Evolutionary conservation across 2,113 vertebrate species (phyloP).

Genomic region (Corythaeola cristata): DNA sequence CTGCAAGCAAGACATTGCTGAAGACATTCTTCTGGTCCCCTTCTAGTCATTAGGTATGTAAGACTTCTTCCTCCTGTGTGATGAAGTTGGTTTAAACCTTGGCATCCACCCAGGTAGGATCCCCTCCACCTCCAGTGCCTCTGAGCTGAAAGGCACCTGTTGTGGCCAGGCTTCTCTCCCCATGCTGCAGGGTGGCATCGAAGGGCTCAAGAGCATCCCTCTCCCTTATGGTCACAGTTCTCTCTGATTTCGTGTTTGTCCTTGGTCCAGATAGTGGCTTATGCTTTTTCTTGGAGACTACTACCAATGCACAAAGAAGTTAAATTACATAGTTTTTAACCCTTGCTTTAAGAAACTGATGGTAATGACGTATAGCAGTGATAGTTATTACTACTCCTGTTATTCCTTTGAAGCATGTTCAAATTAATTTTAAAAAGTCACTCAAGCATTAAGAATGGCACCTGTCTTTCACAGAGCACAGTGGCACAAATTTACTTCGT

Average conservation of each 20-base stretch:
- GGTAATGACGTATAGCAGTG: not conserved
- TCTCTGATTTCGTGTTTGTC: not conserved
- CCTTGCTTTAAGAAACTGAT: not conserved
- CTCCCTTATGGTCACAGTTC: not conserved
- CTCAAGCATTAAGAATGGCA: too few species aligned
- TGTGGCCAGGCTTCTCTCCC: not conserved
- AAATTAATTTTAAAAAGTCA: too few species aligned
- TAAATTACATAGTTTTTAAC: not conserved
- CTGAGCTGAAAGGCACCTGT: not conserved
- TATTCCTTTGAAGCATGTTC: too few species aligned
- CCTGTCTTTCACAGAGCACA: too few species aligned
- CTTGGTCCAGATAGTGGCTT: not conserved
- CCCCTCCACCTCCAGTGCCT: not conserved
- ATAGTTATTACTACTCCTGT: too few species aligned
- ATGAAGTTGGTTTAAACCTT: not conserved
- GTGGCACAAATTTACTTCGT: too few species aligned
- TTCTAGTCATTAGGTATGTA: not conserved
- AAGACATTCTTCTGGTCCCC: not conserved
- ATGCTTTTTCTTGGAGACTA: not conserved
- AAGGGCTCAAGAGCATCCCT: not conserved
- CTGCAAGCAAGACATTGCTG: rapidly evolving
- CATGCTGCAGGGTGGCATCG: not conserved
- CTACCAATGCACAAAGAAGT: not conserved
- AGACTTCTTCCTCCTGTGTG: not conserved
- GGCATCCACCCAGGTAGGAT: not conserved